Conservation (phyloP, 2,888 invertebrate genomes). For the Hirtodrosophila histrioides region DNA sequence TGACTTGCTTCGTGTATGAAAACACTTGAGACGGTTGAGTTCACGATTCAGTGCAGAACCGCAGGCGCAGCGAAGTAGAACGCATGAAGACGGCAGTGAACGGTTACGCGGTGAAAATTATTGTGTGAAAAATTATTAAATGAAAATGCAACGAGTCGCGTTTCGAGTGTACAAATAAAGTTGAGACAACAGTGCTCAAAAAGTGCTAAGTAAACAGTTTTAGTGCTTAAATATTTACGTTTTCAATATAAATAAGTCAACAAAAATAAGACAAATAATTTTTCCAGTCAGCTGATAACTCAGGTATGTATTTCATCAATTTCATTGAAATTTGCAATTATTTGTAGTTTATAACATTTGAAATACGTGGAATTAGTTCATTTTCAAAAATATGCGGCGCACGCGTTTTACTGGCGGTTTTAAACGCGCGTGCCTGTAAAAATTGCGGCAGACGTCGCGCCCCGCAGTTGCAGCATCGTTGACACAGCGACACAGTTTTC, state of each 20-base stretch:
- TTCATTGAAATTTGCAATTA: background rate
- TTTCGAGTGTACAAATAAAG: conserved; percentile 27
- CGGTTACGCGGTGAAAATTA: conserved; percentile 22
- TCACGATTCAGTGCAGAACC: conserved; percentile 80
- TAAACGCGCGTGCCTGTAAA: conserved; percentile 41
- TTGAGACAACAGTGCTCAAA: conserved; percentile 23
- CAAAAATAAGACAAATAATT: conserved; percentile 9
- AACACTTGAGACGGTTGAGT: conserved; percentile 76
- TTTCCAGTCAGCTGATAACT: conserved; percentile 9
- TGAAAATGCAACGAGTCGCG: conserved; percentile 36
- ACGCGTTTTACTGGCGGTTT: conserved; percentile 43
- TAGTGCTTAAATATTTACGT: conserved; percentile 7
- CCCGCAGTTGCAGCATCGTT: conserved; percentile 54
- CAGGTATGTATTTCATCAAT: conserved; percentile 43
- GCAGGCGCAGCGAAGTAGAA: conserved; percentile 77
- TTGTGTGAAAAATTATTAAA: conserved; percentile 45
- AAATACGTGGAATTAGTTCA: conserved; percentile 3
- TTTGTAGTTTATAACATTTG: background rate
- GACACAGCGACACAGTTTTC: conserved; percentile 78
- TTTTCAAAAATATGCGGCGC: conserved; percentile 30
- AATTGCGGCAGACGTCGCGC: conserved; percentile 40
- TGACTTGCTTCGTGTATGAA: conserved; percentile 57
- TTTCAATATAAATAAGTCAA: conserved; percentile 3
- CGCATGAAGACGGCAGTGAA: conserved; percentile 31
- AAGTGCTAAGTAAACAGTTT: conserved; percentile 37